Evolutionary conservation across 2,113 vertebrate genomes (phyloP).

Genomic region (Nibea coibor): DNA sequence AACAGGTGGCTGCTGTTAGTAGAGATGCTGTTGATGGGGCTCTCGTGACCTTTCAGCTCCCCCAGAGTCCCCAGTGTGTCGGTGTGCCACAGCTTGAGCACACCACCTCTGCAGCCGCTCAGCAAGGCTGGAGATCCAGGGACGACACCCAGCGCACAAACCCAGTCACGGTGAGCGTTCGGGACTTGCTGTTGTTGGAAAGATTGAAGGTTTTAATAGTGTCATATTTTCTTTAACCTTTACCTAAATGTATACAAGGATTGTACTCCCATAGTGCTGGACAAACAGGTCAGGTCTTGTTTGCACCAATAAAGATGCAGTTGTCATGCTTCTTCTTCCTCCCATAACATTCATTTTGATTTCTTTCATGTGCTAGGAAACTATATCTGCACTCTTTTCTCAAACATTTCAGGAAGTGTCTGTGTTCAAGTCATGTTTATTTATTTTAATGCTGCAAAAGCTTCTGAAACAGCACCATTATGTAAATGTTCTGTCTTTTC

Average conservation of each 20-base stretch:
- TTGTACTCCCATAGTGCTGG: background rate
- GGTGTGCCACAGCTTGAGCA: slow-evolving; percentile 93
- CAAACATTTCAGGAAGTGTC: too few relatives aligned
- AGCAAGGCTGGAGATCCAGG: slow-evolving; percentile 87
- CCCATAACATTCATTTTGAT: too few relatives aligned
- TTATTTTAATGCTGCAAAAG: too few relatives aligned
- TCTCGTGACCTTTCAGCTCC: slow-evolving; percentile 94
- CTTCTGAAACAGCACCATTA: too few relatives aligned
- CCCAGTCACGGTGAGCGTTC: slow-evolving; percentile 97
- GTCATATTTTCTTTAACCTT: too few relatives aligned
- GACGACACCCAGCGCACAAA: slow-evolving; percentile 92
- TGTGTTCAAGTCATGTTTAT: too few relatives aligned
- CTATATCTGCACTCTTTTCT: background rate
- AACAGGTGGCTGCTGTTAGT: slow-evolving; percentile 94
- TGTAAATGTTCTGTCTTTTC: too few relatives aligned
- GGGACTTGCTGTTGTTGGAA: slow-evolving; percentile 90
- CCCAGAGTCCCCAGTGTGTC: slow-evolving; percentile 88
- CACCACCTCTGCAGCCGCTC: slow-evolving; percentile 94
- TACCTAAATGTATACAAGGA: too few relatives aligned
- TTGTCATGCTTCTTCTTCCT: background rate
- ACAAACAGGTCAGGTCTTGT: background rate
- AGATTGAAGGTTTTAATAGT: background rate
- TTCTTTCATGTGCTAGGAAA: background rate
- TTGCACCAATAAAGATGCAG: background rate
- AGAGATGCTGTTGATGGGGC: slow-evolving; percentile 95